Evolutionary conservation across 2,888 invertebrate species (phyloP).

Genomic region (Latrodectus elegans): DNA sequence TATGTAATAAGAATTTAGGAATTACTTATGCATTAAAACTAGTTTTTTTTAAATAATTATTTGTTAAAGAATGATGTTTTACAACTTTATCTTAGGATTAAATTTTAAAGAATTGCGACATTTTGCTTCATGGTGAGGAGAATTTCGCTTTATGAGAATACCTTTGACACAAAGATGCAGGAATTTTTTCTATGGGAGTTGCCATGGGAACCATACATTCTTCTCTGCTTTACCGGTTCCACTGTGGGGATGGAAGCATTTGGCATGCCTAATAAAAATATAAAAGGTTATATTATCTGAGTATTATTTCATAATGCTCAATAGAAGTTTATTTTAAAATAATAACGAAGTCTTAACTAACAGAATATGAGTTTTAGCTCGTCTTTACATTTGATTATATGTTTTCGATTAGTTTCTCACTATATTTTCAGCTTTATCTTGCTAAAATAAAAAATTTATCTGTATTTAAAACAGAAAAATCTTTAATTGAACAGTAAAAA

Average conservation of each 20-base stretch:
- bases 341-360: background rate
- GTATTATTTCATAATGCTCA: background rate
- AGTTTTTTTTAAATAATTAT: too few species aligned
- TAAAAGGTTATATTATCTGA: background rate
- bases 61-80: too few species aligned
- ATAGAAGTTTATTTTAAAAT: background rate
- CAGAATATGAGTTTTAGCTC: background rate
- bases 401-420: too few species aligned
- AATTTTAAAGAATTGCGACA: too few species aligned
- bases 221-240: slow-evolving; percentile 73
- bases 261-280: slow-evolving; percentile 72
- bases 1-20: too few species aligned
- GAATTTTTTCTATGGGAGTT: slow-evolving; percentile 73
- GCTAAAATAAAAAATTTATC: too few species aligned
- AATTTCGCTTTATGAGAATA: slow-evolving; percentile 29
- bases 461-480: too few species aligned
- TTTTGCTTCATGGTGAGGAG: too few species aligned
- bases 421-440: too few species aligned
- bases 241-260: slow-evolving; percentile 75
- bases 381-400: background rate
- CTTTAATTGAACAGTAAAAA: too few species aligned
- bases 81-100: too few species aligned
- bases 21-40: too few species aligned
- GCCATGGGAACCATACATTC: slow-evolving; percentile 74
- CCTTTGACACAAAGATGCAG: slow-evolving; percentile 74